A percentile compares a stretch with the other conserved stretches of the same genome.
These are phyloP conservation scores for Tor tambroides DNA, from an alignment of 2,113 vertebrate species.

Conservation along the genomic window DNA sequence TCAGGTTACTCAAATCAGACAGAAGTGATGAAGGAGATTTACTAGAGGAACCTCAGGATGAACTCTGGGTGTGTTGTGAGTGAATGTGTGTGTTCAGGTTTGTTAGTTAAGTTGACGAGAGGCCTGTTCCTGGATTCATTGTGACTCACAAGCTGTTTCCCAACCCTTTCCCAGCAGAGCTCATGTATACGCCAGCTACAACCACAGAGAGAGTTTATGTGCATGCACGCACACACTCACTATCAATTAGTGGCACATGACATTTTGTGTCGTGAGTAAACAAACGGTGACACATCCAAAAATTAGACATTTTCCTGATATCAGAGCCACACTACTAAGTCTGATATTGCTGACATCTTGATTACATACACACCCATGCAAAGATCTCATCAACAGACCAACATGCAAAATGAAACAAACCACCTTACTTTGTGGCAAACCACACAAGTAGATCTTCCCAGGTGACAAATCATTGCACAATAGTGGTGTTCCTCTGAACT, in stretches of 20 bases:
- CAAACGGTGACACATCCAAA: constrained; percentile 16
- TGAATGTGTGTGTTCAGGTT: constrained; percentile 57
- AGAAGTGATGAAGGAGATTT: not conserved
- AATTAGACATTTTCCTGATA: not conserved
- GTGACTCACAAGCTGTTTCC: constrained; percentile 76
- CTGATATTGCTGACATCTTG: not conserved
- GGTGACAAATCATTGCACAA: not conserved
- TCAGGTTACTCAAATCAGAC: not conserved
- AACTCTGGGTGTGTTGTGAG: constrained; percentile 13
- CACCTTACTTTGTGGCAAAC: constrained; percentile 14
- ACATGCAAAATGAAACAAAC: not conserved
- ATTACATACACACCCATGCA: constrained; percentile 6
- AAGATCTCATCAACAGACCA: constrained; percentile 11
- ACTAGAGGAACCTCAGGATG: constrained; percentile 13
- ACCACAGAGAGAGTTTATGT: constrained; percentile 62
- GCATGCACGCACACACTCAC: constrained; percentile 15
- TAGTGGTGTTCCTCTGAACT: not conserved
- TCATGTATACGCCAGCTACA: constrained; percentile 73
- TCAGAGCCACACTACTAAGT: not conserved
- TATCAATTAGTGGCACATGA: constrained; percentile 38
- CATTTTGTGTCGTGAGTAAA: constrained; percentile 22
- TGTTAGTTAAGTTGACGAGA: constrained; percentile 68
- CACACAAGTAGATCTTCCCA: not conserved
- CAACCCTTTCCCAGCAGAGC: constrained; percentile 78
- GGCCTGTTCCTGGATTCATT: constrained; percentile 75